Conservation (phyloP, 1,140 invertebrate species). For the Cherax destructor region DNA sequence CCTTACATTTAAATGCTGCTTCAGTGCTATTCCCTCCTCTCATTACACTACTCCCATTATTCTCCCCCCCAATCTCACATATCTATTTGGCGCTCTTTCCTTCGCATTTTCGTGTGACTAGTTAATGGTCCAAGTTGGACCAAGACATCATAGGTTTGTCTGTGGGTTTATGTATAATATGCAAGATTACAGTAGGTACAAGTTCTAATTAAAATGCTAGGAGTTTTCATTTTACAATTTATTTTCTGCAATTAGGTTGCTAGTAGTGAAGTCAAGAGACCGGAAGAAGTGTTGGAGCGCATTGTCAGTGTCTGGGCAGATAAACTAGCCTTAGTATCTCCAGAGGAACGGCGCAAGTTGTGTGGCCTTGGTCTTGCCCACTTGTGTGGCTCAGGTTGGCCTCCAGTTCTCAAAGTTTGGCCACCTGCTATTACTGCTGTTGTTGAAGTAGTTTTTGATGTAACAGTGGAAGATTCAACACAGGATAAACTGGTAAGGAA, state of each 20-base stretch:
- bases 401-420: conserved; percentile 80
- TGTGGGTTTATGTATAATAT: too few species aligned
- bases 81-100: too few species aligned
- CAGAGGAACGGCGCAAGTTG: conserved; percentile 88
- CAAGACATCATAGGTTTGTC: too few species aligned
- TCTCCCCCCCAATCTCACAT: too few species aligned
- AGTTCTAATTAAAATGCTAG: background rate
- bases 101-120: too few species aligned
- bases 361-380: conserved; percentile 88
- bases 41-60: too few species aligned
- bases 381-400: conserved; percentile 77
- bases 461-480: conserved; percentile 84
- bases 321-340: conserved; percentile 85
- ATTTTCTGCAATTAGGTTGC: conserved; percentile 47
- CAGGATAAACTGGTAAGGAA: conserved; percentile 76
- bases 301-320: conserved; percentile 87
- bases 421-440: conserved; percentile 86
- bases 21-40: too few species aligned
- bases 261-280: conserved; percentile 73
- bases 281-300: conserved; percentile 80
- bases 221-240: background rate
- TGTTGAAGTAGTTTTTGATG: conserved; percentile 90
- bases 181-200: too few species aligned
- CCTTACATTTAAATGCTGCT: too few species aligned
- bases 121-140: too few species aligned